phyloP scores from a whole-genome alignment of 2,888 invertebrate genomes.

The Tiliacea citrago region DNA sequence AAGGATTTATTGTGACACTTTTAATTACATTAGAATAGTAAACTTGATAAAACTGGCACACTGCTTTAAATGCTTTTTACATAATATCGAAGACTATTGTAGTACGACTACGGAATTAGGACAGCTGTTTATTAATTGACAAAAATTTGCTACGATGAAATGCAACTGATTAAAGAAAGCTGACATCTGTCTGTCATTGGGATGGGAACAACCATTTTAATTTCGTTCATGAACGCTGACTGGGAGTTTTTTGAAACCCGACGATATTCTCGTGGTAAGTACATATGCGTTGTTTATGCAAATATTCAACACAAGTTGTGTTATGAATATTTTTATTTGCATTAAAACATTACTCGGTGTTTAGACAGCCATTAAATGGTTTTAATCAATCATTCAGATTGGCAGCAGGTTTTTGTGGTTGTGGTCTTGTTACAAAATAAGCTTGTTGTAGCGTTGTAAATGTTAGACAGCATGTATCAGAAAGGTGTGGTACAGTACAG shows the following conservation, averaged over 20 bases:
- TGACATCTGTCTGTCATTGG: constrained; percentile 60
- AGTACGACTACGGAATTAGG: constrained; percentile 68
- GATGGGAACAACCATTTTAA: constrained; percentile 59
- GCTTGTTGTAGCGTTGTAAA: too few species aligned
- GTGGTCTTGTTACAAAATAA: too few species aligned
- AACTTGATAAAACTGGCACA: constrained; percentile 46
- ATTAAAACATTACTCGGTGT: background rate
- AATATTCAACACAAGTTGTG: too few species aligned
- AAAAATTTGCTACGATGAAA: constrained; percentile 78
- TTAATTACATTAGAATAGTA: constrained; percentile 60
- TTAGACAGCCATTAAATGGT: background rate
- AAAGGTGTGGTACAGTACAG: background rate
- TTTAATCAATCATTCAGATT: too few species aligned
- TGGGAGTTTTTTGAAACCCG: background rate
- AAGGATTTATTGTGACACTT: constrained; percentile 65
- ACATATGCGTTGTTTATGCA: too few species aligned
- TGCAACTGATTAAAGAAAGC: constrained; percentile 63
- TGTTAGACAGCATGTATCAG: background rate
- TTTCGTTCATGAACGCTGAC: constrained; percentile 48
- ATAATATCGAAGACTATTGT: constrained; percentile 49
- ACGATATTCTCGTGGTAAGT: constrained; percentile 15
- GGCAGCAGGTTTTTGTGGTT: too few species aligned
- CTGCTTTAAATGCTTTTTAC: constrained; percentile 42
- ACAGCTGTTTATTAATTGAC: constrained; percentile 88
- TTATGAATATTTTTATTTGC: background rate